These are phyloP conservation scores for Opisthocomus hoazin DNA, from an alignment of 2,113 vertebrate genomes.

Conservation along the genomic window DNA sequence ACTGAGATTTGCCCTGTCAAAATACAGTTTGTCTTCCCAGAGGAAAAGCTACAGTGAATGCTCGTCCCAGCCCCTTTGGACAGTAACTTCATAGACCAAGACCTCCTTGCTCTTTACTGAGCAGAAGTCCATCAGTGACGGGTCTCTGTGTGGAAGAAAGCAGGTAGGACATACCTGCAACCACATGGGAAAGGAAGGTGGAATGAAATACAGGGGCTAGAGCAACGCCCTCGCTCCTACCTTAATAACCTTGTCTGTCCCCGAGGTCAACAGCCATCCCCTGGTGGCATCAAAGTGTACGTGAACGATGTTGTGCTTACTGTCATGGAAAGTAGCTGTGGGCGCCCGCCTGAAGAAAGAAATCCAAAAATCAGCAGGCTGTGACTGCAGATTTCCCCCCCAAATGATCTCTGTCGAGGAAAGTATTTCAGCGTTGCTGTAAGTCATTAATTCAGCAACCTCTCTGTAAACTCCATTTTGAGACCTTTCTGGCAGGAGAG, in stretches of 20 bases:
- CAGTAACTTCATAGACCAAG: neutral
- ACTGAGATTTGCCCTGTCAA: neutral
- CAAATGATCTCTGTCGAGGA: neutral
- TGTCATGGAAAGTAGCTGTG: constrained; percentile 95
- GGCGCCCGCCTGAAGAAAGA: constrained; percentile 82
- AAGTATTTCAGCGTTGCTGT: neutral
- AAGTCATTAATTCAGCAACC: neutral
- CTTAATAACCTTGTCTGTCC: constrained; percentile 94
- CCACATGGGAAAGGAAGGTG: neutral
- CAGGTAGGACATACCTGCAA: neutral
- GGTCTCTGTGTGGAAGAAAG: neutral
- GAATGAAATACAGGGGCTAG: neutral
- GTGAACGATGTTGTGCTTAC: constrained; percentile 89
- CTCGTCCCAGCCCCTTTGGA: neutral
- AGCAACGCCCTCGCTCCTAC: constrained; percentile 58
- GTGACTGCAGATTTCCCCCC: neutral
- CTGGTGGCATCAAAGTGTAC: constrained; percentile 94
- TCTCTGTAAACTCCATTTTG: neutral
- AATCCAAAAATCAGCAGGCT: neutral
- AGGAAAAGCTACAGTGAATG: neutral
- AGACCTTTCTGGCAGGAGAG: neutral
- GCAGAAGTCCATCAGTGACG: neutral
- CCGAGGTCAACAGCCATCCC: constrained; percentile 90
- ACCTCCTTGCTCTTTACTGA: neutral
- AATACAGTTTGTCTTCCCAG: neutral